A percentile compares a stretch with the other conserved stretches of the same genome.
Evolutionary conservation across 2,888 invertebrate species (phyloP).

Genomic region (Meiosimyza decipiens): DNA sequence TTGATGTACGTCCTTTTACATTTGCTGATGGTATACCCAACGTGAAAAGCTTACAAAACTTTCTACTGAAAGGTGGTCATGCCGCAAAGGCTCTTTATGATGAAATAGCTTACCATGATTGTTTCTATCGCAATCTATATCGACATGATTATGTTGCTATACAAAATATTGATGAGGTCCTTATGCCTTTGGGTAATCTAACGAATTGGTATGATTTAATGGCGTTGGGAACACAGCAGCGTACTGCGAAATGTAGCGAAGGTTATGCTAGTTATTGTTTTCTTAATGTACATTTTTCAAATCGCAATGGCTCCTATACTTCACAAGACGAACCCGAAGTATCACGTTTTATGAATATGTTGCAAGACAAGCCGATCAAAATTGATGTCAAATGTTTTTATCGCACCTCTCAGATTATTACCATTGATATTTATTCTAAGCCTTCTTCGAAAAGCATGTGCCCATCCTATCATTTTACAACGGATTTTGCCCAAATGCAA

Average conservation of each 20-base stretch:
- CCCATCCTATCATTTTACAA: slow-evolving; percentile 83
- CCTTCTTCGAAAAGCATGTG: slow-evolving; percentile 82
- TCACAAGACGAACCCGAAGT: slow-evolving; percentile 63
- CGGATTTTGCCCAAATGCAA: slow-evolving; percentile 85
- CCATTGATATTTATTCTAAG: slow-evolving; percentile 92
- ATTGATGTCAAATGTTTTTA: slow-evolving; percentile 93
- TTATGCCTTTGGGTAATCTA: slow-evolving; percentile 81
- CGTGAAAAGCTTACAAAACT: slow-evolving; percentile 85
- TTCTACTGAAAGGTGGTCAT: slow-evolving; percentile 85
- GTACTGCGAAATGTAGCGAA: slow-evolving; percentile 70
- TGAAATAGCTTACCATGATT: slow-evolving; percentile 94
- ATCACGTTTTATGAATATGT: slow-evolving; percentile 89
- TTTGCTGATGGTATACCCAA: slow-evolving; percentile 90
- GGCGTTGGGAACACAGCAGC: slow-evolving; percentile 73
- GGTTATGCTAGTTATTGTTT: slow-evolving; percentile 79
- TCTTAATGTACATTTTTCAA: slow-evolving; percentile 89
- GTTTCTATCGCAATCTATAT: slow-evolving; percentile 91
- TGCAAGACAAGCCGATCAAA: slow-evolving; percentile 91
- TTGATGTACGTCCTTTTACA: slow-evolving; percentile 81
- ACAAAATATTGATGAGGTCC: slow-evolving; percentile 92
- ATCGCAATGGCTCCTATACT: slow-evolving; percentile 67
- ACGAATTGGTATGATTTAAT: slow-evolving; percentile 81
- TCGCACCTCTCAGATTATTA: slow-evolving; percentile 85
- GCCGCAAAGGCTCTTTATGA: slow-evolving; percentile 95
- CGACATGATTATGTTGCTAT: slow-evolving; percentile 87